Evolutionary conservation across 2,888 invertebrate genomes (phyloP), one percentile per base, ranked within the genome.

Genomic region (Dichetophora obliterata): DNA sequence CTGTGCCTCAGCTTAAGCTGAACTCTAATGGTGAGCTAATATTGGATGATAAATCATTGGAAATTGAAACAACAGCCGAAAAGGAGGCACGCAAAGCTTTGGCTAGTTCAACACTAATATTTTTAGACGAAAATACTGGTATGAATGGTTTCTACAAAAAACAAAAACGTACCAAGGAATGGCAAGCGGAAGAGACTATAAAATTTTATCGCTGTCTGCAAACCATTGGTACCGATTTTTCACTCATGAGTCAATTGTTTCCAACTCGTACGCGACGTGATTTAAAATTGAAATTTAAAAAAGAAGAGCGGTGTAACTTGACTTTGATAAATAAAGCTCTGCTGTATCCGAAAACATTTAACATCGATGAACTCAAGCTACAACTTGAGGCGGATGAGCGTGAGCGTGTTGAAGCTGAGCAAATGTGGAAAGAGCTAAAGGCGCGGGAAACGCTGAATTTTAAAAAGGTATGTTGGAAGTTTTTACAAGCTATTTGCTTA

Each of bases 201-300:
- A 93, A 94, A 81, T 98, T 98, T 90, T 98, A 97, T 90, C 93
- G 95, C 83, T 97, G 97, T 0, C 90, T 98, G 11, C 96, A 95
- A 82, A 94, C 94, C 9, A 92, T 98, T 70, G 98, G 98, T 0
- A 97, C 98, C 0, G 98, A 98, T 90, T 98, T 98, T 89, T 93
- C 95, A 5, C 90, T 97, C 72, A 98, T 98, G 96, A 91, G 93
- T 78, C 92, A 93, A 70, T 90, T 96, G 59, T 97, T 98, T 90
- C 94, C 96, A 0, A 92, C 93, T 59, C 91, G 98, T 77, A 93
- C 92, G 0, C 90, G 98, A 16, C 90, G 93, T 75, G 97, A 98
- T 84, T 90, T 98, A 11, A 98, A 98, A 89, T 90, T 95, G 43
- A 98, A 98, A 90, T 98, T 96, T 86, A 97, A 97, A 86, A 95